Evolutionary conservation across 2,113 vertebrate genomes (phyloP), one percentile per base, ranked within the genome.

Genomic region (Pomatostomus ruficeps): DNA sequence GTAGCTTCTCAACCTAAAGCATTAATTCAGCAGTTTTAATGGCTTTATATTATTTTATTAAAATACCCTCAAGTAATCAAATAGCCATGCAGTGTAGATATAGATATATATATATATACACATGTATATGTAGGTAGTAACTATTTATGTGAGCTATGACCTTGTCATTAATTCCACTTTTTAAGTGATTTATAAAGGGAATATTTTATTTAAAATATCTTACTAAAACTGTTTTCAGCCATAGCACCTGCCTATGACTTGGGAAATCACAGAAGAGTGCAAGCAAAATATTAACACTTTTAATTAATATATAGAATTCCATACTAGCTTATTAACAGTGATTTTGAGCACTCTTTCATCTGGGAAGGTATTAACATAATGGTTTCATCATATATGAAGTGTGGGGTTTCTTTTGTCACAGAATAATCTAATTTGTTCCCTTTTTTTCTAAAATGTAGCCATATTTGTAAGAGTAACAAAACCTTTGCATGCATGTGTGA

Each of bases 81-180:
- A 46, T 70, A 71, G 20, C 20, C 20, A 6, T 4, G 17, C 68
- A 5, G 2, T 42, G 0, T 61, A 2, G 38, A 1, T 24, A 45
- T 33, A n/a, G n/a, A n/a, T n/a, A n/a, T n/a, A n/a, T n/a, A n/a
- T n/a, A n/a, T n/a, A n/a, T n/a, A n/a, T n/a, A n/a, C n/a, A n/a
- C n/a, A 6, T 61, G 24, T 11, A 46, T 66, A 13, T 29, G 12
- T 52, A 73, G 7, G 13, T 23, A 46, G 33, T 51, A 72, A 63
- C 40, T 76, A 55, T 6, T 73, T 74, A 17, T 2, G 0, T 71
- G 22, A 81, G 9, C 38, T 67, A 15, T 58, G 36, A 67, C 14
- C 75, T 59, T 51, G 25, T 75, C 10, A 59, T 70, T 68, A 80
- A 62, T 84, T 59, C 40, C 6, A 14, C 23, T 82, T 89, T 79